A percentile compares a stretch with the other conserved stretches of the same genome.
These are phyloP conservation scores for Thamnophis elegans DNA, from an alignment of 2,797 vertebrate species.

Conservation along the genomic window DNA sequence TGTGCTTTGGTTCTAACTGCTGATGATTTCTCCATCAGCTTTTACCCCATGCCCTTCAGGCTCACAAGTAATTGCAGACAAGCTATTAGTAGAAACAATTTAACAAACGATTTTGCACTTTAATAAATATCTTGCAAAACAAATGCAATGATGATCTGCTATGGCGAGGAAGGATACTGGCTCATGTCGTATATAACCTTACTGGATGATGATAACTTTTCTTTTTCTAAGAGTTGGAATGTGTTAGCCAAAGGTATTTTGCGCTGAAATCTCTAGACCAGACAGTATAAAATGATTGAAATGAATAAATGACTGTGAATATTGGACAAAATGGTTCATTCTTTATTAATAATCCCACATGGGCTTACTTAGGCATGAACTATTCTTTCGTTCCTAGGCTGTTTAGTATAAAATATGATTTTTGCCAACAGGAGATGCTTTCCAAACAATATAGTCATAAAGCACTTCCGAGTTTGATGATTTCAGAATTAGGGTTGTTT, in stretches of 20 bases:
- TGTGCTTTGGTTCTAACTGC: not conserved
- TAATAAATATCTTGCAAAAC: not conserved
- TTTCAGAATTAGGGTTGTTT: not conserved
- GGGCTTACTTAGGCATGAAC: not conserved
- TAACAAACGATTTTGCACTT: not conserved
- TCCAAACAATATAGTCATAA: not conserved
- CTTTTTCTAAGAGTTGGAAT: not conserved
- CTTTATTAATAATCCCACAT: not conserved
- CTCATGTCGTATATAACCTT: not conserved
- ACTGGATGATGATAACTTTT: not conserved
- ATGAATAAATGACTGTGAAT: not conserved
- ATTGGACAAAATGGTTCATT: not conserved
- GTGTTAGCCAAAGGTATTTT: not conserved
- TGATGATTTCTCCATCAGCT: not conserved
- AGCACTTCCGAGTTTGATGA: not conserved
- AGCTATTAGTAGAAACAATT: constrained; percentile 6
- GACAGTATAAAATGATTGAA: not conserved
- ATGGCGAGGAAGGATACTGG: not conserved
- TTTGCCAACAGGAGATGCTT: not conserved
- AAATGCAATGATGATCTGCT: not conserved
- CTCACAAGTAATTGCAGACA: not conserved
- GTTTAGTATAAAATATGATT: not conserved
- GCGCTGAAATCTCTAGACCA: not conserved
- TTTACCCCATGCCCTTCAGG: not conserved
- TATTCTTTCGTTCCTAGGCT: not conserved